Evolutionary conservation across 2,888 invertebrate species (phyloP).

Genomic region (Ctena decussata): DNA sequence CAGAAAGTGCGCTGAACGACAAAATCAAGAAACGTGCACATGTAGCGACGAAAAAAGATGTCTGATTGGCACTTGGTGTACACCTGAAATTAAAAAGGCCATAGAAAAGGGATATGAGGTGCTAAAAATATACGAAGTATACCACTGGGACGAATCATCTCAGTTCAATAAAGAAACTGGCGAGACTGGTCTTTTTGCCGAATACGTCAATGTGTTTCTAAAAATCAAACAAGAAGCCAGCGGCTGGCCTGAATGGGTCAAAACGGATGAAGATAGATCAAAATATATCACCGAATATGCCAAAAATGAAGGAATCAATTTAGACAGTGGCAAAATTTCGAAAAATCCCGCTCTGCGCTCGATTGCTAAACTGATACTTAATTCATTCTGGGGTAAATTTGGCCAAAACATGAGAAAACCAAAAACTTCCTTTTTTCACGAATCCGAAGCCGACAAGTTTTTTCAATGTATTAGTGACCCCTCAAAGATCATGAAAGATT

Average conservation of each 20-base stretch:
- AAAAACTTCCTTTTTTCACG: constrained; percentile 3
- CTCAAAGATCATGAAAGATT: constrained; percentile 14
- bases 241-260: background rate
- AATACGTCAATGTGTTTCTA: constrained; percentile 27
- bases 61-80: constrained; percentile 28
- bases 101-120: constrained; percentile 22
- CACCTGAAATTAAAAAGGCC: constrained; percentile 33
- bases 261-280: constrained; percentile 15
- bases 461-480: constrained; percentile 9
- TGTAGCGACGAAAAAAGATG: constrained; percentile 14
- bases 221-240: constrained; percentile 25
- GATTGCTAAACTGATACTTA: constrained; percentile 24
- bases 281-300: constrained; percentile 13
- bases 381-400: constrained; percentile 33
- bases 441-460: constrained; percentile 28
- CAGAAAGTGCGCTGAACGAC: constrained; percentile 13
- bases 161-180: constrained; percentile 14
- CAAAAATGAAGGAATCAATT: constrained; percentile 17
- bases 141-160: constrained; percentile 26
- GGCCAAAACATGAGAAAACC: background rate
- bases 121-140: constrained; percentile 39
- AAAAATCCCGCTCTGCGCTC: constrained; percentile 13
- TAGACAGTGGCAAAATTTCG: constrained; percentile 18
- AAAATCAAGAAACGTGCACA: constrained; percentile 2
- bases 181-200: constrained; percentile 20